These are phyloP conservation scores for Synchiropus splendidus DNA, from an alignment of 2,113 vertebrate genomes.

Conservation along the genomic window DNA sequence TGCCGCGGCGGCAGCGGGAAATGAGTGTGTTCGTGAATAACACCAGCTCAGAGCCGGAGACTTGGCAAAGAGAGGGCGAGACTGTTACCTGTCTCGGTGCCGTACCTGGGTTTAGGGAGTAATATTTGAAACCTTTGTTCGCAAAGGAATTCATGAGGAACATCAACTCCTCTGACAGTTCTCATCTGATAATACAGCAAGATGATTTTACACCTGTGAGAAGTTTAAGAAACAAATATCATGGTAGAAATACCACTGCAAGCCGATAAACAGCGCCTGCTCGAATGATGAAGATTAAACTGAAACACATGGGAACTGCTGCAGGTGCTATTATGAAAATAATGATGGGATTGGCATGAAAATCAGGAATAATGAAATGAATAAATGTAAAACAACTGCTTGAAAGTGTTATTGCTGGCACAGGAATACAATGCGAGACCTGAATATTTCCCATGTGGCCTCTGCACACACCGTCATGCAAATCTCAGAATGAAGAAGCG, in stretches of 20 bases:
- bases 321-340: conserved; percentile 69
- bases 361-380: conserved; percentile 67
- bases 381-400: conserved; percentile 72
- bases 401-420: conserved; percentile 56
- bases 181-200: too few species aligned
- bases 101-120: too few species aligned
- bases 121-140: too few species aligned
- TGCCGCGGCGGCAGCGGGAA: conserved; percentile 60
- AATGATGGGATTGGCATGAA: conserved; percentile 65
- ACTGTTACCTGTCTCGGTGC: too few species aligned
- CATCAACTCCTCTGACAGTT: too few species aligned
- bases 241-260: background rate
- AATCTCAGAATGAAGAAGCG: conserved; percentile 35
- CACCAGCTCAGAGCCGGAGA: conserved; percentile 24
- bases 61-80: too few species aligned
- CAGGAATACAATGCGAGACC: conserved; percentile 19
- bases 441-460: conserved; percentile 52
- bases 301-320: conserved; percentile 49
- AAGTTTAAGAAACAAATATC: too few species aligned
- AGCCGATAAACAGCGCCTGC: conserved; percentile 28
- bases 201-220: too few species aligned
- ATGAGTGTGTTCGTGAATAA: conserved; percentile 63
- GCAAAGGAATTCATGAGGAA: too few species aligned
- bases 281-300: conserved; percentile 48
- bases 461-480: conserved; percentile 40